phyloP scores from a whole-genome alignment of 2,113 vertebrate genomes.

The Macquaria australasica region DNA sequence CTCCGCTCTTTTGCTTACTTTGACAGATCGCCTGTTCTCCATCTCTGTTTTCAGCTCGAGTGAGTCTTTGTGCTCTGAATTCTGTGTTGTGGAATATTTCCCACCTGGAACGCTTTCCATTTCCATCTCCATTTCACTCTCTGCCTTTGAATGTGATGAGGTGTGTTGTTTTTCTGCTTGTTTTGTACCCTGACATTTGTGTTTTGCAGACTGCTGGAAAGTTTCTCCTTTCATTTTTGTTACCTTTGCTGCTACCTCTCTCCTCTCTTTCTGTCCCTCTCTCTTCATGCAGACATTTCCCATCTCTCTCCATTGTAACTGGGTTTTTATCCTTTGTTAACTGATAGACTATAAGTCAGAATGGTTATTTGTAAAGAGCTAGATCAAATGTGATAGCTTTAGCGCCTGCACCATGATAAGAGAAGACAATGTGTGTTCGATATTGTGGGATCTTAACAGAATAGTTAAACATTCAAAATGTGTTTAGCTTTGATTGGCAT shows the following conservation, averaged over 20 bases:
- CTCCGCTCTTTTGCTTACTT: conserved; percentile 47
- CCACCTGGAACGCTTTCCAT: conserved; percentile 46
- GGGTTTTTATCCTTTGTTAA: conserved; percentile 1
- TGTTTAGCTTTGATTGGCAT: background rate
- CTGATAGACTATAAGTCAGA: conserved; percentile 6
- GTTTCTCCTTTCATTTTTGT: conserved; percentile 25
- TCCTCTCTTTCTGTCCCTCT: background rate
- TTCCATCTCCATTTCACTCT: conserved; percentile 32
- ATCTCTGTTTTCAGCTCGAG: conserved; percentile 20
- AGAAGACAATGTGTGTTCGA: background rate
- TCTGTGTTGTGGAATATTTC: conserved; percentile 51
- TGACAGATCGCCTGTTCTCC: conserved; percentile 59
- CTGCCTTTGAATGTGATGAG: conserved; percentile 48
- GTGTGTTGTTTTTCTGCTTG: conserved; percentile 52
- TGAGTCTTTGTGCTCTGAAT: conserved; percentile 49
- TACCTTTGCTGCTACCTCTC: conserved; percentile 5
- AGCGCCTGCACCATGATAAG: background rate
- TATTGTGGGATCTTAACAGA: background rate
- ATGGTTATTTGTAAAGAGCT: background rate
- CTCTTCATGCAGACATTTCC: background rate
- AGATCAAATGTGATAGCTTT: background rate
- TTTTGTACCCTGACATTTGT: conserved; percentile 49
- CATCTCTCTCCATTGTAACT: background rate
- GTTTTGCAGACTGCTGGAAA: conserved; percentile 38
- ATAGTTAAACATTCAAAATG: too few relatives aligned